Base-by-base conservation (phyloP, 53 echinoderm and acorn worm species). In the Crossaster papposus region DNA sequence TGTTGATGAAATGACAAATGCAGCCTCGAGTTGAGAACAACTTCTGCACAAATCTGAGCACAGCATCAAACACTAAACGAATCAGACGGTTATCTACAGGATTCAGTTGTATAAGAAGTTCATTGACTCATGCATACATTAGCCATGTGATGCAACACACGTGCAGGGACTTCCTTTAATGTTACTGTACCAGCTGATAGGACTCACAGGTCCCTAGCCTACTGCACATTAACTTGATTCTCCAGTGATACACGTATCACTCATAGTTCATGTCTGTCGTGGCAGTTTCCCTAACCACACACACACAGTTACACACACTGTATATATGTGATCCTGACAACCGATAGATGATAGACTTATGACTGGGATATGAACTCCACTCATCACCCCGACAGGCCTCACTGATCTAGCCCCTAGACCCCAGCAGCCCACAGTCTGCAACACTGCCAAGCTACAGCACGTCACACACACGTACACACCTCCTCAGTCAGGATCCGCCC, bases 401-500 rank as follows among this genome's bases (percentile, higher is more conserved):
- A 32, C 75, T 74, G 75, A 74, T 14, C 75, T 74, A 17, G 75
- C 36, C 36, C 44, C 75, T 35, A 33, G 75, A 74, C 75, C 68
- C 68, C 20, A 64, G 4, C 3, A 22, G 64, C 80, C 58, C 81
- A 58, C 12, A 64, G 65, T 33, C 81, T 23, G 34, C 22, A 74
- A 28, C 53, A 81, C 81, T 81, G 90, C 32, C 73, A 36, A 35
- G 54, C 65, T 32, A 34, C 44, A 9, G 77, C 52, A 62, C 38
- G 81, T 71, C 52, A 90, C 85, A 85, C 88, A 72, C 79, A 53
- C 52, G 23, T 17, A 28, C 51, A 78, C 65, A 64, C 78, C 64
- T 20, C 78, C 91, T 83, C 88, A 51, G 72, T 81, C 44, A 74
- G 89, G 91, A 83, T 88, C 91, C 91, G 83, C 94, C 91, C 94